These are phyloP conservation scores for Malurus leucopterus DNA, from an alignment of 2,797 vertebrate species.

Conservation along the genomic window DNA sequence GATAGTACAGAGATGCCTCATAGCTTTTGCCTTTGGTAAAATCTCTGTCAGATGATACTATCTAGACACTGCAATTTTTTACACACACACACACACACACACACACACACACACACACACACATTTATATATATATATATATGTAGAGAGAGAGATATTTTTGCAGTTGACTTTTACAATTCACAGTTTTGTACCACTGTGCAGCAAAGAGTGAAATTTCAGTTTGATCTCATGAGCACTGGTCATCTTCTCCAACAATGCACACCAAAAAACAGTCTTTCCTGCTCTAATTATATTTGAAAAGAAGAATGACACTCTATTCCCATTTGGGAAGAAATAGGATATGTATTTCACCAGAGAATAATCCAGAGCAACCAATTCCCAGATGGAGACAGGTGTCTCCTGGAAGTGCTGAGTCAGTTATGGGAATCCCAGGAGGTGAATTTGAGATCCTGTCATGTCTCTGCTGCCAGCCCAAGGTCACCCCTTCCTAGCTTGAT, in stretches of 20 bases:
- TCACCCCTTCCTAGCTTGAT: not conserved
- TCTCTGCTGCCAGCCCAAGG: not conserved
- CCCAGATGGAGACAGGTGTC: not conserved
- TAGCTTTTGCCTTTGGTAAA: not conserved
- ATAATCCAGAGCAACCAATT: not conserved
- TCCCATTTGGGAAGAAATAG: not conserved
- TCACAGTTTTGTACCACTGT: not conserved
- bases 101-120: too few relatives aligned
- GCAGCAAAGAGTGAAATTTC: not conserved
- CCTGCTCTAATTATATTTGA: not conserved
- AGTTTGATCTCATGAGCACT: not conserved
- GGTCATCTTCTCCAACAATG: not conserved
- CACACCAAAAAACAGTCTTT: not conserved
- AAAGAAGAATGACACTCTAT: not conserved
- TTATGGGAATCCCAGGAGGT: not conserved
- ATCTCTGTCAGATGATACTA: not conserved
- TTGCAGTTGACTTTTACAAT: not conserved
- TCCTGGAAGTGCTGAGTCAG: not conserved
- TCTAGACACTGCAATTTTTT: not conserved
- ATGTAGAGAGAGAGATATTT: not conserved
- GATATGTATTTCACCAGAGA: not conserved
- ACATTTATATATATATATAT: not conserved
- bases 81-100: too few relatives aligned
- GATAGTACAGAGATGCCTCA: not conserved
- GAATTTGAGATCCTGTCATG: not conserved